Base-by-base conservation (phyloP, 1,140 invertebrate species). In the Meteorus sp. region DNA sequence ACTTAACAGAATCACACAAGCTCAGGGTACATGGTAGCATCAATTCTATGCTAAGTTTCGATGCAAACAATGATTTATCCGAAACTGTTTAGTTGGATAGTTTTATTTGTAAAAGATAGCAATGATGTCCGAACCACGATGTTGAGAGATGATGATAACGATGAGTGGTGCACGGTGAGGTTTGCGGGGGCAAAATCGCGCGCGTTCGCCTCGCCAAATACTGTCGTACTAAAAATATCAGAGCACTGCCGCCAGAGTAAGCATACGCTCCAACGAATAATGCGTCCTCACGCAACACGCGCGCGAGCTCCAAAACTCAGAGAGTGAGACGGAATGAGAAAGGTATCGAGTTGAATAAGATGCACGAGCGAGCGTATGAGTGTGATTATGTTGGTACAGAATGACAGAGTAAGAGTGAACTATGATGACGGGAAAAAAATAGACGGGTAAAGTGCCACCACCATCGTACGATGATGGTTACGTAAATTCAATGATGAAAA, bases 141-240 rank as follows among this genome's bases (percentile, higher is more conserved):
- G n/a, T 39, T 39, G 27, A 29, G 27, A 62, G 60, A 58, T 35
- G 47, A 61, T 41, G 61, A 66, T 31, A 52, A 63, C 50, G 47
- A 57, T 57, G 44, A 43, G n/a, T n/a, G 57, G 63, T 52, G 45
- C 59, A 59, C 58, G 50, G 23, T 53, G 54, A 61, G 60, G 60
- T 13, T n/a, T 13, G 35, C 8, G 35, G 13, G 8, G 11, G 8
- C 8, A 39, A 11, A 3, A 39, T n/a, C n/a, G n/a, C n/a, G 35
- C 8, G 11, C 35, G 35, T 39, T 55, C 69, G 65, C 70, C 70
- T 67, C 70, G 76, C 75, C 74, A 77, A 76, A 77, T 77, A 73
- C 67, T 71, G 62, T 61, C 56, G 68, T 66, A 75, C 74, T 77
- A 77, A 77, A 76, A 78, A 77, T 76, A 76, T n/a, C n/a, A n/a